These are phyloP conservation scores for Pteronotus mesoamericanus DNA, from an alignment of 2,797 vertebrate species.

Conservation along the genomic window DNA sequence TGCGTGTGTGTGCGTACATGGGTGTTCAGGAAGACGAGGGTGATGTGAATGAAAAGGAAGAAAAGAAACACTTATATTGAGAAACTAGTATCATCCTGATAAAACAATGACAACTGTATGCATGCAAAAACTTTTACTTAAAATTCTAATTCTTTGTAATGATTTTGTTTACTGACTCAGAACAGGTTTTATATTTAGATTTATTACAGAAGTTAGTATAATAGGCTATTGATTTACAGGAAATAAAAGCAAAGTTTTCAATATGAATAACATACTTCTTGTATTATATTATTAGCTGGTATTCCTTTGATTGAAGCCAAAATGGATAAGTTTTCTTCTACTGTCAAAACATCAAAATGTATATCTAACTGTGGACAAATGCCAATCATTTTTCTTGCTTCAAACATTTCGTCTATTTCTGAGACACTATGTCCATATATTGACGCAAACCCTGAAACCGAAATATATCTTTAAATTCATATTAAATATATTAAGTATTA, in stretches of 20 bases:
- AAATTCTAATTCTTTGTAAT: background rate
- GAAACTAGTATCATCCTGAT: background rate
- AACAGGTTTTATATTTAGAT: background rate
- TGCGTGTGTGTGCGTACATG: background rate
- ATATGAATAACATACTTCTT: slow-evolving; percentile 84
- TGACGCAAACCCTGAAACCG: slow-evolving; percentile 86
- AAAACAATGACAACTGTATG: background rate
- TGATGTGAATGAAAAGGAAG: background rate
- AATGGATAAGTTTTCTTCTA: slow-evolving; percentile 95
- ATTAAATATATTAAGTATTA: slow-evolving; percentile 24
- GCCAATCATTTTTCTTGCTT: slow-evolving; percentile 93
- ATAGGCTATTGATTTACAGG: slow-evolving; percentile 1
- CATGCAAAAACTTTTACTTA: background rate
- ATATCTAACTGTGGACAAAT: slow-evolving; percentile 97
- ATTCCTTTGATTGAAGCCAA: slow-evolving; percentile 96
- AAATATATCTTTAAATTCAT: background rate
- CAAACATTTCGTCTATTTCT: slow-evolving; percentile 91
- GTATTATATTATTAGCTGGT: slow-evolving; percentile 84
- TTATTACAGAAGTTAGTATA: background rate
- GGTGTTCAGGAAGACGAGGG: too few species aligned
- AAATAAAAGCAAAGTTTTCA: background rate
- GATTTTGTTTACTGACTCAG: background rate
- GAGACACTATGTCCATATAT: slow-evolving; percentile 92
- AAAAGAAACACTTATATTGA: background rate
- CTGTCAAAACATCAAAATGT: slow-evolving; percentile 94